Percentiles rank a stretch among this genome's conserved stretches.
phyloP scores from a whole-genome alignment of 2,113 vertebrate species.

The Bubo scandiacus region DNA sequence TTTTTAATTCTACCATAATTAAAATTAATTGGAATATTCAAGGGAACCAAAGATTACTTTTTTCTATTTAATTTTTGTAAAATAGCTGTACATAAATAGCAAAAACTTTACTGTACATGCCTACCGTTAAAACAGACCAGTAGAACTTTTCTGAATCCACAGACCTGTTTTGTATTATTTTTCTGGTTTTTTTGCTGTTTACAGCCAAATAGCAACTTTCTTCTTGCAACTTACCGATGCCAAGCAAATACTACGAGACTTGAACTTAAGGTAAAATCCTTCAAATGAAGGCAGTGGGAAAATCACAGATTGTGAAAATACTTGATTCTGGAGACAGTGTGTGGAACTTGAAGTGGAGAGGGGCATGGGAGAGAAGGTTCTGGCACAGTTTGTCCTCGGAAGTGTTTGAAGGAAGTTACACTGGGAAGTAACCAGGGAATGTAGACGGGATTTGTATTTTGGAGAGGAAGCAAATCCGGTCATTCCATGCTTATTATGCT shows the following conservation, averaged over 20 bases:
- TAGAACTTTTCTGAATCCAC: neutral
- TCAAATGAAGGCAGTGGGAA: neutral
- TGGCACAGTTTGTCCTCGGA: neutral
- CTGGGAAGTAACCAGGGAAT: neutral
- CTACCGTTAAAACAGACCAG: neutral
- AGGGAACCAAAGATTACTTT: neutral
- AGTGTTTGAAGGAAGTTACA: neutral
- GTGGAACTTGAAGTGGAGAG: neutral
- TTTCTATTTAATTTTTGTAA: neutral
- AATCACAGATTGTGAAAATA: neutral
- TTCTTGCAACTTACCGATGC: constrained; percentile 95
- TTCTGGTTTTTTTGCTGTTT: neutral
- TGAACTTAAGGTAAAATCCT: constrained; percentile 89
- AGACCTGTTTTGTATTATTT: neutral
- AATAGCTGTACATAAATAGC: neutral
- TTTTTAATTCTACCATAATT: neutral
- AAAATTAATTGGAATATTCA: neutral
- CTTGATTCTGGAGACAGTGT: neutral
- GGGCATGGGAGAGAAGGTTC: neutral
- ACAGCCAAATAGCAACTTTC: constrained; percentile 92
- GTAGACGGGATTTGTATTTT: neutral
- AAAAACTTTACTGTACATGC: neutral
- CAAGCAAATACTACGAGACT: constrained; percentile 95
- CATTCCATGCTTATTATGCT: neutral
- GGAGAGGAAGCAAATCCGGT: neutral